A percentile compares a stretch with the other conserved stretches of the same genome.
Conservation (phyloP, 1,140 invertebrate genomes). For the Ceratoteleas bidentatus region DNA sequence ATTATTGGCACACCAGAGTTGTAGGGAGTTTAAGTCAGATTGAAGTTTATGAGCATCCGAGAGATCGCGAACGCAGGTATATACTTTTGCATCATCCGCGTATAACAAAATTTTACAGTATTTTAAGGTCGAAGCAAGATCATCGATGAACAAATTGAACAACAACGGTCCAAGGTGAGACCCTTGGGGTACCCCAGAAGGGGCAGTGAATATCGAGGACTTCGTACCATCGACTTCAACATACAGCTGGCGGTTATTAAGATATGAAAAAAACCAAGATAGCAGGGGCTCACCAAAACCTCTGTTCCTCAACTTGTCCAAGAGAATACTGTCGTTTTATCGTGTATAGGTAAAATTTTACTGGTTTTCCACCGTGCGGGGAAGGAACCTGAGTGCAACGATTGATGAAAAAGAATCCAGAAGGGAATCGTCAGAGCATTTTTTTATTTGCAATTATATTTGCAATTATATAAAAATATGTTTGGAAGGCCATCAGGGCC, state of each 20-base stretch:
- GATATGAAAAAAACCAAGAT: neutral
- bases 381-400: neutral
- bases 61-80: neutral
- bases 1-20: neutral
- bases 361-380: neutral
- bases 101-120: neutral
- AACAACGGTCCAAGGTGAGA: neutral
- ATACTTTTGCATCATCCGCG: neutral
- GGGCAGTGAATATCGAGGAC: neutral
- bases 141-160: neutral
- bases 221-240: neutral
- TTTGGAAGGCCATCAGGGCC: neutral
- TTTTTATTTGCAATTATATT: neutral
- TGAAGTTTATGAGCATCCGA: neutral
- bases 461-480: neutral
- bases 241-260: neutral
- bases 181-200: neutral
- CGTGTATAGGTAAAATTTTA: neutral
- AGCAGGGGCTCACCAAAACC: neutral
- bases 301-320: neutral
- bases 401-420: neutral
- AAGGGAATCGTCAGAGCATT: neutral
- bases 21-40: neutral
- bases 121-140: neutral
- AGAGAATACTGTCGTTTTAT: neutral